Evolutionary conservation across 2,797 vertebrate species (phyloP), one percentile per base, ranked within the genome.

Genomic region (Heterohyrax brucei): DNA sequence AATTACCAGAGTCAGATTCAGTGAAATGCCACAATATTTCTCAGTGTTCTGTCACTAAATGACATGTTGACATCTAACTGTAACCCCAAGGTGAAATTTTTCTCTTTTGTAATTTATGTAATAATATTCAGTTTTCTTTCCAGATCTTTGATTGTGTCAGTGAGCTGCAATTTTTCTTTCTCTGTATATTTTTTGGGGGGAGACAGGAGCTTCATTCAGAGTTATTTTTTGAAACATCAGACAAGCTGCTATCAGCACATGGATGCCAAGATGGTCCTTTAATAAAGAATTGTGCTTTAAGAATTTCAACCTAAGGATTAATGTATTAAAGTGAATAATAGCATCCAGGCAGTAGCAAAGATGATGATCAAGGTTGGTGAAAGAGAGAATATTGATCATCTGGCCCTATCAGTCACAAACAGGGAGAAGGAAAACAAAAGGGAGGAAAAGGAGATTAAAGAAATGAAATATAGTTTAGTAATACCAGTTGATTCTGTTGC

Each of bases 381-480:
- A 97, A 97, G 94, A 68, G 59, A 97, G 96, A 95, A 96, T 97
- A 97, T 98, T 96, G 97, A 97, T 98, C 95, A 96, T 95, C 87
- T 96, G 93, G 82, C 87, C 95, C 94, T 96, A 97, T 97, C 87
- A 92, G 94, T 89, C 95, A 97, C 93, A 96, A 94, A 94, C 94
- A 97, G 93, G 79, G 92, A 93, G 82, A 80, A 94, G 77, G 87
- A 93, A 96, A 96, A 97, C 97, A 97, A 97, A 97, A 94, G 78
- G 61, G 61, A 95, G 82, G 61, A 64, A 95, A 95, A 96, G 91
- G 87, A 96, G 91, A 96, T 97, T 96, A 97, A 93, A 98, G 96
- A 93, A 97, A 93, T 1, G 4, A 96, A 97, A 96, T 95, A 96
- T 90, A 95, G 93, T 91, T 94, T 95, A 86, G 75, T 93, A 75